Percentiles rank a stretch among this genome's conserved stretches.
Evolutionary conservation across 2,797 vertebrate genomes (phyloP).

Genomic region (Eospalax fontanierii): DNA sequence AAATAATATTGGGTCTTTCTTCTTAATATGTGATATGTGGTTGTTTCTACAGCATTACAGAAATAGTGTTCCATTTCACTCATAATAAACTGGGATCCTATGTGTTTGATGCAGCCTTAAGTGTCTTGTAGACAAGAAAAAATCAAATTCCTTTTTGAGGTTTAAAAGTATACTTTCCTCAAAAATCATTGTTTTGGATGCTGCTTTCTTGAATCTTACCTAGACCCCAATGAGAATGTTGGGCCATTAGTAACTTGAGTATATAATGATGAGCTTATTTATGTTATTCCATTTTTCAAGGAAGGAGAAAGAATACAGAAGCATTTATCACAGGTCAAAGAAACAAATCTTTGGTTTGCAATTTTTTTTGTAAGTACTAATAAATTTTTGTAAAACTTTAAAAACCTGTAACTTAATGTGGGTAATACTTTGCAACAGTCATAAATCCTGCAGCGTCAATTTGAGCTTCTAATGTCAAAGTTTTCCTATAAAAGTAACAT

Average conservation of each 20-base stretch:
- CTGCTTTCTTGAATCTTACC: neutral
- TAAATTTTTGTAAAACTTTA: too few relatives aligned
- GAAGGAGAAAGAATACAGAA: neutral
- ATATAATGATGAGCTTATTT: neutral
- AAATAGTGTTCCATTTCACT: slow-evolving; percentile 57
- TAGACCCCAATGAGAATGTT: neutral
- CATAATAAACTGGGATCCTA: neutral
- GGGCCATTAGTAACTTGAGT: neutral
- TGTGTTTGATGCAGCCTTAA: neutral
- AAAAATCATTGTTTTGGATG: neutral
- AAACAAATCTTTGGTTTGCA: neutral
- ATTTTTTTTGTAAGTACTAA: too few relatives aligned
- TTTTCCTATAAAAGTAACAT: neutral
- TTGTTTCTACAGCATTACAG: slow-evolving; percentile 56
- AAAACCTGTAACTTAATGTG: neutral
- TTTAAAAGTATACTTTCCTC: neutral
- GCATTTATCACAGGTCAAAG: neutral
- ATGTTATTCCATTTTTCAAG: neutral
- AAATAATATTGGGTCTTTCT: slow-evolving; percentile 53
- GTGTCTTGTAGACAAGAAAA: slow-evolving; percentile 6
- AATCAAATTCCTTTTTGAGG: slow-evolving; percentile 20
- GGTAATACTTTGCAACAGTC: neutral
- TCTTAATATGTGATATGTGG: slow-evolving; percentile 47
- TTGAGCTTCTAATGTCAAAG: neutral
- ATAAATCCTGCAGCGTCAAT: neutral